Base-by-base conservation (phyloP, 2,888 invertebrate genomes). In the Cinara cedri region DNA sequence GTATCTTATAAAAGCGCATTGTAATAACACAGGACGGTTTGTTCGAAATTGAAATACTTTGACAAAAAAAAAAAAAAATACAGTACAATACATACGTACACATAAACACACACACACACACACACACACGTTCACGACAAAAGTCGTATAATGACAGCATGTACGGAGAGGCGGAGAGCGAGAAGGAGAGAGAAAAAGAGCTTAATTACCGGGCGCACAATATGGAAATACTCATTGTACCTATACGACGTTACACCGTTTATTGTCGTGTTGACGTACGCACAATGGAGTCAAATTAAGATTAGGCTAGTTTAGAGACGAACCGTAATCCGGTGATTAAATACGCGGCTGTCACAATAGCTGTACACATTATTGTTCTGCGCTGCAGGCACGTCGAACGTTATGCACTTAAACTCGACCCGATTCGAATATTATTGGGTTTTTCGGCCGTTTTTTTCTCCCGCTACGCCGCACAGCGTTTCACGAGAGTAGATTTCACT, bases 271-370 rank as follows among this genome's bases (percentile, higher is more conserved):
- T 72, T 75, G 75, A 55, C 75, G 54, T 55, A 55, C 55, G 14
- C 24, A 75, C 75, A 75, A 75, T 75, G 75, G 65, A 65, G 75
- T 75, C 75, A 75, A 75, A 75, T 75, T 65, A 75, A 75, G 54
- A 75, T 75, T 65, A 44, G 75, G 75, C 75, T 63, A 75, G 65
- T 75, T 75, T 65, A 1, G 68, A 1, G 24, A 75, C 34, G 55
- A 65, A 65, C 65, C 24, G 72, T 72, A 34, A 72, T 62, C 49
- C 49, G 42, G 63, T 21, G 71, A 51, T 51, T 51, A 16, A 46
- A 46, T 46, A 14, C 14, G 34, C 6, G 3, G 2, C 72, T 72
- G 49, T 72, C 60, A 72, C 24, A 72, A 72, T 72, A 72, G 60
- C n/a, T 11, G 13, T 34, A 19, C 14, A 71, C 55, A 55, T 44